A percentile compares a stretch with the other conserved stretches of the same genome.
These are phyloP conservation scores for Antitype chi DNA, from an alignment of 2,888 invertebrate species.

Conservation along the genomic window DNA sequence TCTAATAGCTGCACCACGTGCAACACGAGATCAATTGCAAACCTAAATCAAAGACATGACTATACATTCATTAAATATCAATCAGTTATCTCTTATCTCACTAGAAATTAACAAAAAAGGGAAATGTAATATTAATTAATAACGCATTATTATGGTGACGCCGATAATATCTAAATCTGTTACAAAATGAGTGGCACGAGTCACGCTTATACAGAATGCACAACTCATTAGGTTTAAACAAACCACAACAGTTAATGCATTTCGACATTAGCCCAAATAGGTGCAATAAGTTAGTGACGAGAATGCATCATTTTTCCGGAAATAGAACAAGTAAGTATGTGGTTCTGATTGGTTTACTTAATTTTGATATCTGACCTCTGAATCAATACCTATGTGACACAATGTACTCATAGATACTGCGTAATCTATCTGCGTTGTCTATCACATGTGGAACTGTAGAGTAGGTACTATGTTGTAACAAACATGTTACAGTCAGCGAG, in stretches of 20 bases:
- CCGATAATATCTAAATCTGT: constrained; percentile 17
- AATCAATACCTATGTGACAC: background rate
- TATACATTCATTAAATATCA: constrained; percentile 20
- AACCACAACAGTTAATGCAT: constrained; percentile 27
- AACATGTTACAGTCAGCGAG: constrained; percentile 11
- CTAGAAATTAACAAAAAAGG: constrained; percentile 16
- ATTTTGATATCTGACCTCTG: no score
- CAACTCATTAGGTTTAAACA: constrained; percentile 8
- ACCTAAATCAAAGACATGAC: constrained; percentile 27
- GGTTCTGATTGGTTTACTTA: constrained; percentile 1
- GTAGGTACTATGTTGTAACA: constrained; percentile 12
- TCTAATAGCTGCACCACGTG: constrained; percentile 25
- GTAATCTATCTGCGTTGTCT: background rate
- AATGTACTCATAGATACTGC: background rate
- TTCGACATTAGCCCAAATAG: constrained; percentile 36
- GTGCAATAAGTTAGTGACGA: constrained; percentile 4
- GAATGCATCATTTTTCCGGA: background rate
- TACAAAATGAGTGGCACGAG: constrained; percentile 41
- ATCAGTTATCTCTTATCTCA: constrained; percentile 10
- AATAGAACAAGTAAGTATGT: background rate
- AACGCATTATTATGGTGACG: constrained; percentile 16
- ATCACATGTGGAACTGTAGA: background rate
- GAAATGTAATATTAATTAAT: constrained; percentile 33
- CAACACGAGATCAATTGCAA: constrained; percentile 12
- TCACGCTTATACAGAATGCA: constrained; percentile 21